Conservation (phyloP, 2,113 vertebrate species). For the Machaerirhynchus nigripectus region DNA sequence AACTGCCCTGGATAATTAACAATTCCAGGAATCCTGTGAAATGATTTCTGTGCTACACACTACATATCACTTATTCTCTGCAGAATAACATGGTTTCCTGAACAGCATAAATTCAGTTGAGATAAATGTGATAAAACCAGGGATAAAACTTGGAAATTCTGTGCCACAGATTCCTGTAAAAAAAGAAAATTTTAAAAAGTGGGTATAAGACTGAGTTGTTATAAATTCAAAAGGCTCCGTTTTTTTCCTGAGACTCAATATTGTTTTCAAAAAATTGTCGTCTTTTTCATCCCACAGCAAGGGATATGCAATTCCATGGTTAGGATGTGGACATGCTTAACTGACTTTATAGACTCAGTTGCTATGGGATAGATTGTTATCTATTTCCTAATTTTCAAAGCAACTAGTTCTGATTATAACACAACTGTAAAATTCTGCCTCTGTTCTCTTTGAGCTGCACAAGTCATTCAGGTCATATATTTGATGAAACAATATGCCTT, state of each 20-base stretch:
- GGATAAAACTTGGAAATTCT: neutral
- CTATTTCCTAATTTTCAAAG: neutral
- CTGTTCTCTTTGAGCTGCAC: neutral
- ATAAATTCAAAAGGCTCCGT: neutral
- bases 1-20: neutral
- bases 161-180: neutral
- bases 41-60: neutral
- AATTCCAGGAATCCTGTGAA: neutral
- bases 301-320: neutral
- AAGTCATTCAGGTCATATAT: neutral
- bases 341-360: neutral
- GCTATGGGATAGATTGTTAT: accelerated
- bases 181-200: neutral
- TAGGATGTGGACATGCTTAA: neutral
- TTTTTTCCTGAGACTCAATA: neutral
- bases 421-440: neutral
- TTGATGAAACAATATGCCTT: neutral
- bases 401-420: neutral
- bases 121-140: neutral
- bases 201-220: neutral
- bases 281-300: neutral
- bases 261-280: neutral
- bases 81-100: neutral
- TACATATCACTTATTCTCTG: neutral
- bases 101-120: neutral